Evolutionary conservation across 2,797 vertebrate species (phyloP), one percentile per base, ranked within the genome.

Genomic region (Tokudaia muenninki): DNA sequence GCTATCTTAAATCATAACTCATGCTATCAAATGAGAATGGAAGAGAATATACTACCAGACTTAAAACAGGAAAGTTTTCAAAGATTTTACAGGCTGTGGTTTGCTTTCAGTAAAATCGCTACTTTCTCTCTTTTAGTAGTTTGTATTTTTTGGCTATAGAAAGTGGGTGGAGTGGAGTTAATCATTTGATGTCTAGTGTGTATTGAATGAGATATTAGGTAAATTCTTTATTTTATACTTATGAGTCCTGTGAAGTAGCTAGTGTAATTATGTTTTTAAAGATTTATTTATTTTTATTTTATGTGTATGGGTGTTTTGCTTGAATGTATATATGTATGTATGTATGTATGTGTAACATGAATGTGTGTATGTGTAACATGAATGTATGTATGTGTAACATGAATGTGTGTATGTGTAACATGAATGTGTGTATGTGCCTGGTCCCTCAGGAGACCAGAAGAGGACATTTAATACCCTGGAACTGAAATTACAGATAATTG

Each of bases 1-100:
- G 63, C 14, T 87, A 91, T 72, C 77, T 91, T 93, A 94, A 92
- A 97, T 92, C 96, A 97, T 92, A 96, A 97, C 97, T 97, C 97
- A 97, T 92, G 82, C 50, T 94, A 74, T 84, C 91, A 95, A 95
- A 52, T 75, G 89, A 94, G 59, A 96, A 94, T 17, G 72, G 34
- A 93, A 91, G 7, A 82, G 19, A 97, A 95, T 8, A 94, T 63
- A 86, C 81, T 93, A 96, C 74, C 95, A 50, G 96, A 95, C 41
- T 61, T 75, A 93, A 92, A 92, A 83, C 41, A 87, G 67, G 24
- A 94, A 97, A 93, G 83, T 91, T 61, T 75, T 94, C 90, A 67
- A 94, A 92, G 37, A 22, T 94, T 96, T 94, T 83, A 50, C 50
- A 97, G 67, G 80, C 86, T 80, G 94, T 16, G 91, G n/a, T 72